Conservation (phyloP, 2,113 vertebrate species). For the Nerophis lumbriciformis region DNA sequence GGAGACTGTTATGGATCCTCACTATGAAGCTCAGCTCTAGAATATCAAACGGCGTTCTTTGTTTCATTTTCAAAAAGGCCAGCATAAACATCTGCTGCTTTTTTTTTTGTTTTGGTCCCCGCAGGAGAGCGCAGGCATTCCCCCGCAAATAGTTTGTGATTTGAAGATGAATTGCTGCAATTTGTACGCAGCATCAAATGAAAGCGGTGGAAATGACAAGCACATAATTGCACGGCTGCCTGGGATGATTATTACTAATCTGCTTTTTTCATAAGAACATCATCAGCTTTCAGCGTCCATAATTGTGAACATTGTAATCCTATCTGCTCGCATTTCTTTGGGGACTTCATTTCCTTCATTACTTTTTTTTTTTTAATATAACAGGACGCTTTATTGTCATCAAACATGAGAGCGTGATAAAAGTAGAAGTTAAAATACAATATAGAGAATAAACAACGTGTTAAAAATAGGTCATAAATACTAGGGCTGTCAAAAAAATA, state of each 20-base stretch:
- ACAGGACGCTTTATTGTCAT: no score
- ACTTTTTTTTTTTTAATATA: conserved; percentile 13
- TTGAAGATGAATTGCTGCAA: conserved; percentile 31
- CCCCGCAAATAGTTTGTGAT: conserved; percentile 27
- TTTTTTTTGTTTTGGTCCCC: conserved; percentile 20
- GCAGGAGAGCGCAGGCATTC: conserved; percentile 24
- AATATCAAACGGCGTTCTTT: conserved; percentile 34
- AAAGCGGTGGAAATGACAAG: conserved; percentile 32
- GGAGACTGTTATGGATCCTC: conserved; percentile 59
- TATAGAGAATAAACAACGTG: no score
- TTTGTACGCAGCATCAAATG: conserved; percentile 31
- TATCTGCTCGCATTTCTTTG: conserved; percentile 38
- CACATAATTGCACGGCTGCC: conserved; percentile 1
- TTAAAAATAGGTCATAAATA: no score
- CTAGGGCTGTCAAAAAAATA: no score
- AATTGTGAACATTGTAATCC: conserved; percentile 36
- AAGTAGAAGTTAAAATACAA: no score
- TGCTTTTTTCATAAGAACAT: conserved; percentile 19
- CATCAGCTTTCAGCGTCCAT: conserved; percentile 28
- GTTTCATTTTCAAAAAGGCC: conserved; percentile 61
- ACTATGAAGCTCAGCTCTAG: conserved; percentile 34
- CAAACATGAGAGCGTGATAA: no score
- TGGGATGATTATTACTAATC: conserved; percentile 41
- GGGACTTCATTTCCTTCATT: conserved; percentile 35
- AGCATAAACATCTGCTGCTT: conserved; percentile 59